These are phyloP conservation scores for Cosmorhoe ocellata DNA, from an alignment of 2,888 invertebrate genomes.

Conservation along the genomic window DNA sequence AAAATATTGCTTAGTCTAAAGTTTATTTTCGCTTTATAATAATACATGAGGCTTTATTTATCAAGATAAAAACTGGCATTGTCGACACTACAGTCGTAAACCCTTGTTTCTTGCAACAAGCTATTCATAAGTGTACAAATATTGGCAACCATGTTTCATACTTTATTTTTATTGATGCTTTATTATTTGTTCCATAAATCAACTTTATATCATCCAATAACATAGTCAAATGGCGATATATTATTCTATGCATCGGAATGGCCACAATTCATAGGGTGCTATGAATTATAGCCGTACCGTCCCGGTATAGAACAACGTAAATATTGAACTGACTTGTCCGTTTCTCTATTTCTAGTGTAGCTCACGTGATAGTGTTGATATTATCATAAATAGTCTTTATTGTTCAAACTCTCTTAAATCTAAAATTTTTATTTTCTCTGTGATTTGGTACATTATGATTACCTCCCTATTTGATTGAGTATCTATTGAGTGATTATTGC, in stretches of 20 bases:
- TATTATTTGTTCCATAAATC: constrained; percentile 26
- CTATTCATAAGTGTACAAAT: neutral
- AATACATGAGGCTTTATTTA: too few relatives aligned
- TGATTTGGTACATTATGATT: neutral
- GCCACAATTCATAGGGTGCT: constrained; percentile 25
- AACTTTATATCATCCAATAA: constrained; percentile 20
- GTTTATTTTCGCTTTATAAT: too few relatives aligned
- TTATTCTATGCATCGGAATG: constrained; percentile 26
- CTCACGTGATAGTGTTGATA: neutral
- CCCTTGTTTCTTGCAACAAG: too few relatives aligned
- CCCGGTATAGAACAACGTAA: constrained; percentile 32
- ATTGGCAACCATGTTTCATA: constrained; percentile 20
- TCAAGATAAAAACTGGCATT: neutral
- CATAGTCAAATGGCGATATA: constrained; percentile 20
- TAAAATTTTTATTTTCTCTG: neutral
- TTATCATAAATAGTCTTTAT: too few relatives aligned
- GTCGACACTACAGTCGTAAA: too few relatives aligned
- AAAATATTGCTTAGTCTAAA: too few relatives aligned
- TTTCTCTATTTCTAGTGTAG: constrained; percentile 17
- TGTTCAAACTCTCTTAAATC: too few relatives aligned
- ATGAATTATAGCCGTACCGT: constrained; percentile 30
- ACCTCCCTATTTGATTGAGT: too few relatives aligned
- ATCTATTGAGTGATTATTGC: too few relatives aligned
- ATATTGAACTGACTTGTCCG: constrained; percentile 23
- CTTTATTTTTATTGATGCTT: constrained; percentile 36